Percentiles rank a stretch among this genome's conserved stretches.
These are phyloP conservation scores for Rhogogaster chlorosoma DNA, from an alignment of 2,888 invertebrate species.

Conservation along the genomic window DNA sequence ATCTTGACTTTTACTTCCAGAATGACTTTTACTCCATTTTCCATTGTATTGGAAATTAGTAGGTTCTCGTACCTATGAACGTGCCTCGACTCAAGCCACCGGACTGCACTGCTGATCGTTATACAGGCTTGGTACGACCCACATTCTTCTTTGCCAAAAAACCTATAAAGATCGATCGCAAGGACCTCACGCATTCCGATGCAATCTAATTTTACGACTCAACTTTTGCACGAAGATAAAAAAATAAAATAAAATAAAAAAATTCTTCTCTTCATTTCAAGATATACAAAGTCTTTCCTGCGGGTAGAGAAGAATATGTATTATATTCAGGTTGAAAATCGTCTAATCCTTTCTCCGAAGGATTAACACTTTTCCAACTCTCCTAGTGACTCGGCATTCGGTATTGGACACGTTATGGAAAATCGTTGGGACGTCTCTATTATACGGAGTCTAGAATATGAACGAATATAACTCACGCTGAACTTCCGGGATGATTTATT, in stretches of 20 bases:
- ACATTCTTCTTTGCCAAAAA: not conserved
- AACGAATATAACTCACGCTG: not conserved
- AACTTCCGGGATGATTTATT: constrained; percentile 30
- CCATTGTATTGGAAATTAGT: constrained; percentile 34
- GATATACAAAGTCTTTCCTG: not conserved
- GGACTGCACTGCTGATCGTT: too few species aligned
- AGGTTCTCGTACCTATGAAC: too few species aligned
- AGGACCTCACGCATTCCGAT: constrained; percentile 43
- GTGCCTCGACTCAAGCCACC: too few species aligned
- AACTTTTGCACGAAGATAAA: not conserved
- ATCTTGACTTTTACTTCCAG: constrained; percentile 39
- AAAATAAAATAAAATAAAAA: not conserved
- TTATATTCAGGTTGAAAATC: not conserved
- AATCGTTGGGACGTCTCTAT: constrained; percentile 39
- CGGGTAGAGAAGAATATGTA: not conserved
- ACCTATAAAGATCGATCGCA: not conserved
- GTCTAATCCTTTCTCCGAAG: constrained; percentile 25
- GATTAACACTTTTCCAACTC: constrained; percentile 17
- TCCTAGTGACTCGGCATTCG: constrained; percentile 16
- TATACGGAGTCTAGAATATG: not conserved
- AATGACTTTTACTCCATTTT: constrained; percentile 31
- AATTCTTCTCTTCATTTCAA: not conserved
- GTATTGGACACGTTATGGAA: constrained; percentile 15
- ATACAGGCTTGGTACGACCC: too few species aligned
- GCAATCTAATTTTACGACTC: not conserved